These are phyloP conservation scores for Betta splendens DNA, from an alignment of 2,797 vertebrate genomes.

Conservation along the genomic window DNA sequence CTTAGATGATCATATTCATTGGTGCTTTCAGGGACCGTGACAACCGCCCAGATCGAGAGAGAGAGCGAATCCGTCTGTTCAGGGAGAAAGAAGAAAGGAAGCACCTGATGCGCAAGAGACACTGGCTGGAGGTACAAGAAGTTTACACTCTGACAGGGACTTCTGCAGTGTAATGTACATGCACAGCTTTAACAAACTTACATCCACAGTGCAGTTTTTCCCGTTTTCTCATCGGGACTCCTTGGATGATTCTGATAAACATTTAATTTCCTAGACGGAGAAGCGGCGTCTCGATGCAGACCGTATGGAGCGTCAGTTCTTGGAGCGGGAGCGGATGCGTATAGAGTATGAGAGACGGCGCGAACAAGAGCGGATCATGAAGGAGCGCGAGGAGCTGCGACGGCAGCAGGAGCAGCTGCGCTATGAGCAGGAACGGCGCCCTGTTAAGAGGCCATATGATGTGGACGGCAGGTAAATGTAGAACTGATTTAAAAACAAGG, in stretches of 20 bases:
- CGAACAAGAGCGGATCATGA: constrained; percentile 94
- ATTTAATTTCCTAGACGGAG: constrained; percentile 76
- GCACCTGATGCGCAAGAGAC: constrained; percentile 86
- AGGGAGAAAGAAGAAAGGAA: constrained; percentile 90
- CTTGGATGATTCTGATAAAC: not conserved
- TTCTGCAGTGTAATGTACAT: not conserved
- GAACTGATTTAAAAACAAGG: no score
- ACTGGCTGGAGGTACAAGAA: constrained; percentile 83
- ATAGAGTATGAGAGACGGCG: constrained; percentile 91
- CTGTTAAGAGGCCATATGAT: constrained; percentile 88
- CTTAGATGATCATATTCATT: not conserved
- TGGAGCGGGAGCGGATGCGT: constrained; percentile 91
- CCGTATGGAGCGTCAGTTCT: constrained; percentile 90
- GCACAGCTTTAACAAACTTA: no score
- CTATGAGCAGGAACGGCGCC: constrained; percentile 89
- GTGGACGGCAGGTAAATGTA: constrained; percentile 86
- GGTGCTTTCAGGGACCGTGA: constrained; percentile 69
- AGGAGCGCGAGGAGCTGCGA: constrained; percentile 92
- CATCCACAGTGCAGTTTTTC: not conserved
- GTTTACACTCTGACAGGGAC: not conserved
- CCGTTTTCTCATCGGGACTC: no score
- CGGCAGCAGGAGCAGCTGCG: constrained; percentile 94
- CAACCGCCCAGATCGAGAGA: constrained; percentile 84
- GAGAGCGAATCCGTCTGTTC: constrained; percentile 89
- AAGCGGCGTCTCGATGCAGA: constrained; percentile 90